Evolutionary conservation across 2,888 invertebrate species (phyloP).

Genomic region (Ptycholaimellus sp.): DNA sequence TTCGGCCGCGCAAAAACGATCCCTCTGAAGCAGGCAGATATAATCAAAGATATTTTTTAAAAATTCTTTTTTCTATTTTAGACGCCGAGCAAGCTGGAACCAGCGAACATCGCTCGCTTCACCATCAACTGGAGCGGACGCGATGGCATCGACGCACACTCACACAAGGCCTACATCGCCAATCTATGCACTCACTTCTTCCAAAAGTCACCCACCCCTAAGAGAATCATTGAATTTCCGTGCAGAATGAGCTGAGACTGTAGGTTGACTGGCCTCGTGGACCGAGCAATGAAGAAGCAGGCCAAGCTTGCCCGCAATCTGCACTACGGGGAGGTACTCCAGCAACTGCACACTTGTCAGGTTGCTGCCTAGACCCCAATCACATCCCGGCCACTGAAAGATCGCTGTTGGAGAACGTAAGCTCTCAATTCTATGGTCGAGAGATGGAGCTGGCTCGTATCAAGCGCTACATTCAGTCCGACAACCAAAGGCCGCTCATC

Average conservation of each 20-base stretch:
- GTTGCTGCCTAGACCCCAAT: no score
- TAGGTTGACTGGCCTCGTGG: no score
- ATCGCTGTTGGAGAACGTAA: no score
- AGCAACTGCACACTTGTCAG: conserved; percentile 11
- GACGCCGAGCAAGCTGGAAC: conserved; percentile 62
- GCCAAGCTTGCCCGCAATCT: conserved; percentile 14
- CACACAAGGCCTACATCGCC: no score
- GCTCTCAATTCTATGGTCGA: conserved; percentile 51
- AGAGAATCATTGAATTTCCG: background rate
- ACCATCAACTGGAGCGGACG: conserved; percentile 90
- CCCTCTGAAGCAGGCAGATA: no score
- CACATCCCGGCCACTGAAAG: no score
- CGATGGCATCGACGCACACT: conserved; percentile 69
- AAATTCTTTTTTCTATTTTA: no score
- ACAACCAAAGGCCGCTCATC: conserved; percentile 47
- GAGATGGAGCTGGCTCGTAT: conserved; percentile 58
- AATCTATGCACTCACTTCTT: no score
- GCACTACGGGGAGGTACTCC: conserved; percentile 8
- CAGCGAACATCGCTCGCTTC: conserved; percentile 64
- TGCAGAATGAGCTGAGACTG: no score
- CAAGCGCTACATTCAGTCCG: conserved; percentile 52
- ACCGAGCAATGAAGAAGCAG: conserved; percentile 17
- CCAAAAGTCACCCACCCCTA: background rate
- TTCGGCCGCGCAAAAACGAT: no score
- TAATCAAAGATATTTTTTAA: no score